Base-by-base conservation (phyloP, 64 coral and sea anemone genomes). In the Anthopleura sola region DNA sequence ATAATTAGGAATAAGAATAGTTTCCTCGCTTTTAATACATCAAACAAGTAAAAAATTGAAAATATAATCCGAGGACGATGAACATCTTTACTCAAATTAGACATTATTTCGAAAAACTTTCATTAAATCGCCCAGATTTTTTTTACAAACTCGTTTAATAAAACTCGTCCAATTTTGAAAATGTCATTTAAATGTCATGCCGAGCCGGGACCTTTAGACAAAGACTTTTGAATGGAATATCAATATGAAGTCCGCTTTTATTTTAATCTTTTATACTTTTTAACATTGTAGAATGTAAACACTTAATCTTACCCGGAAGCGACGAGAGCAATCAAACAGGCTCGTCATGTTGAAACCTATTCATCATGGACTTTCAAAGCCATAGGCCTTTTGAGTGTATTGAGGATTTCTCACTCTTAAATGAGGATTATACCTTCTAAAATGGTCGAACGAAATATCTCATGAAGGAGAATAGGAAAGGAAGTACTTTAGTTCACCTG, bases 161-260 rank as follows among this genome's bases (percentile, higher is more conserved):
- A 32, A 71, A 71, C 66, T 71, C 28, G n/a, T 71, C 58, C 58
- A 71, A 71, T 71, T 71, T 71, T 71, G 31, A 71, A 71, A 23
- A 71, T 71, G 66, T 32, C 66, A 71, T 71, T 33, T 34, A 71
- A 71, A 11, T 32, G 66, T 71, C 66, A 71, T 31, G 26, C 66
- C n/a, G 14, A 33, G 12, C 66, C 66, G 66, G 66, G 66, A 34
- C 66, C 66, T 71, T 12, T 32, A 16, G 31, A 71, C 66, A 71
- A 71, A 71, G 66, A 71, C 7, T 9, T 33, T 34, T 34, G 66
- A 71, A 71, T 71, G 12, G 8, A 32, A 71, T 32, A 71, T 71
- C 66, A 71, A 71, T 71, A 32, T 34, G 66, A 71, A 71, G 31
- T n/a, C 66, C 23, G 66, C 16, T 71, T 71, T 33, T 71, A 71